Conservation (phyloP, 2,113 vertebrate genomes). For the Nibea coibor region DNA sequence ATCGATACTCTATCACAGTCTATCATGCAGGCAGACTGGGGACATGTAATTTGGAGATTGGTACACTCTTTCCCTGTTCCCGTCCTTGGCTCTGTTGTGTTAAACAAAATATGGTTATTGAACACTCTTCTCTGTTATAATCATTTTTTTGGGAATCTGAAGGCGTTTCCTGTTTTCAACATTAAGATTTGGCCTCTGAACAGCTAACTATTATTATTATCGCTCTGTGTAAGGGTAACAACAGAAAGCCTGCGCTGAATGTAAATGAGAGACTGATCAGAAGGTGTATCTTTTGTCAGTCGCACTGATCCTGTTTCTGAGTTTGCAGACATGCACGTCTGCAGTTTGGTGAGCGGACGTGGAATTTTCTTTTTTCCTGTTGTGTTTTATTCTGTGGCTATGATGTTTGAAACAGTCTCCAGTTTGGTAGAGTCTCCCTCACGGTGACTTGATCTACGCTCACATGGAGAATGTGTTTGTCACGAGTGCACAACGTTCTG, state of each 20-base stretch:
- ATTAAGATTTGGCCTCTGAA: not conserved
- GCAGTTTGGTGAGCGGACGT: not conserved
- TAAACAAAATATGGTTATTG: not conserved
- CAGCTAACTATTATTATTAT: not conserved
- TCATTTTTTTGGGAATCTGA: not conserved
- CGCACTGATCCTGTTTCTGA: not conserved
- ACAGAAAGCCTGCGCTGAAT: not conserved
- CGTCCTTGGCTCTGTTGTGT: not conserved
- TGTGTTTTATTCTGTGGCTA: conserved; percentile 2
- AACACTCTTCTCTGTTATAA: not conserved
- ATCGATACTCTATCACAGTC: not conserved
- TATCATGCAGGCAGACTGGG: not conserved
- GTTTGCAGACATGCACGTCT: not conserved
- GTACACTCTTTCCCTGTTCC: not conserved
- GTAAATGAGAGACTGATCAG: conserved; percentile 26
- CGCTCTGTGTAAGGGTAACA: not conserved
- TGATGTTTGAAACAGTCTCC: not conserved
- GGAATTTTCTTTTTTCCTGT: not conserved
- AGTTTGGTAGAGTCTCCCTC: not conserved
- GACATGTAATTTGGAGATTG: not conserved
- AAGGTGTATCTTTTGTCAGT: not conserved
- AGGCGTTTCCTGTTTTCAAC: not conserved
- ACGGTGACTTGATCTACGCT: not conserved
- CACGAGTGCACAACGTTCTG: not conserved
- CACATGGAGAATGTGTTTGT: not conserved